Evolutionary conservation across 2,797 vertebrate genomes (phyloP), one percentile per base, ranked within the genome.

Genomic region (Microctenopoma lineatum): DNA sequence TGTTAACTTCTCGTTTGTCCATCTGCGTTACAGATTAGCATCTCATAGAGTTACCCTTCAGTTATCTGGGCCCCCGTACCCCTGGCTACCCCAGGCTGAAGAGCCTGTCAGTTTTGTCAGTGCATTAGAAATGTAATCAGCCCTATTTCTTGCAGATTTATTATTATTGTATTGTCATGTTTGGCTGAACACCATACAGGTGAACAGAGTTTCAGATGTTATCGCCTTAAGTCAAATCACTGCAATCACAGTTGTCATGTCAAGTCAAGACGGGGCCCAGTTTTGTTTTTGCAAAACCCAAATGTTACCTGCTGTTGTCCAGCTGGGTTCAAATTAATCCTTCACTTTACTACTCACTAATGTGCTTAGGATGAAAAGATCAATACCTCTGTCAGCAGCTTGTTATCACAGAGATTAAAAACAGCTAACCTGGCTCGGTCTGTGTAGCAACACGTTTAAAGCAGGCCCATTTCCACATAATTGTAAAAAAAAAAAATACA

Each of bases 31-130:
- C 71, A 63, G 51, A 77, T 77, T 41, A 56, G 72, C 65, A 66
- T 73, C 73, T 70, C 59, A n/a, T 55, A 66, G 66, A n/a, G 66
- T 67, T 27, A 46, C 53, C 53, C 71, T 57, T 62, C 57, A 48
- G 58, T 76, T 56, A 52, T 26, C 59, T 52, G 76, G 79, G 53
- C 62, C 58, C 58, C 58, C 10, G 55, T 86, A 75, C 62, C 85
- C 82, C 5, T 74, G 52, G 86, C 74, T 89, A 86, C 88, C 38
- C 42, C 70, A 56, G 71, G 72, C 77, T 58, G 41, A 65, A 83
- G 68, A 75, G 64, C 67, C 66, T 65, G 81, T 86, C 77, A 59
- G 72, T 83, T 90, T 84, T 89, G 85, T 89, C 89, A 85, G 81
- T 8, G 59, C 47, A 74, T 79, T 73, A 84, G 71, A 89, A 73